phyloP scores from a whole-genome alignment of 2,797 vertebrate genomes.

The Melopsittacus undulatus region DNA sequence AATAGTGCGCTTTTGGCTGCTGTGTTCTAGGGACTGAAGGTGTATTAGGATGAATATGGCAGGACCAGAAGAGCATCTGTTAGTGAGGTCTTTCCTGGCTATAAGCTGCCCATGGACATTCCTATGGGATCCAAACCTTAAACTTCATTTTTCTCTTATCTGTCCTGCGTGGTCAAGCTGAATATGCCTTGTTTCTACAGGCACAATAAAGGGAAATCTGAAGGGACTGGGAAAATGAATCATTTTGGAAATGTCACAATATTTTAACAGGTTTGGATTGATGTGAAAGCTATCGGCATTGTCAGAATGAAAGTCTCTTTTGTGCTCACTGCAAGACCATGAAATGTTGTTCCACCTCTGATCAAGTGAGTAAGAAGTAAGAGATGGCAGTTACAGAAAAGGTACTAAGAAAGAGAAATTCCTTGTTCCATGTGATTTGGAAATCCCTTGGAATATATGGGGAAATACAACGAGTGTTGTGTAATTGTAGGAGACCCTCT shows the following conservation, averaged over 20 bases:
- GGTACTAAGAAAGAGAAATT: neutral
- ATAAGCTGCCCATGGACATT: neutral
- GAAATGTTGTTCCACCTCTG: neutral
- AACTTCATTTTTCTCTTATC: neutral
- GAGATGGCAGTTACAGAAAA: neutral
- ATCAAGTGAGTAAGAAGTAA: neutral
- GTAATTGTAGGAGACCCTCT: neutral
- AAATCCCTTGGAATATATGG: neutral
- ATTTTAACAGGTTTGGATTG: neutral
- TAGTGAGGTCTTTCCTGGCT: neutral
- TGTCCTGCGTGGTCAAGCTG: neutral
- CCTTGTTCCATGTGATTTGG: neutral
- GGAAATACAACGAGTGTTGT: neutral
- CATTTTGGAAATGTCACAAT: neutral
- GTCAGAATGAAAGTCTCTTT: neutral
- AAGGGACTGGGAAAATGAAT: neutral
- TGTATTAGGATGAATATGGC: too few species aligned
- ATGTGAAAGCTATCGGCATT: neutral
- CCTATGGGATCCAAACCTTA: neutral
- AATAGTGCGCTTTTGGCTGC: neutral
- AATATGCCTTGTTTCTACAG: neutral
- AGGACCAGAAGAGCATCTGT: neutral
- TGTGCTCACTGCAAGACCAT: neutral
- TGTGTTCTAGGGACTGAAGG: neutral
- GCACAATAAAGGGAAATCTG: neutral